Percentiles rank a stretch among this genome's conserved stretches.
These are phyloP conservation scores for Atrichornis clamosus DNA, from an alignment of 2,113 vertebrate genomes.

Conservation along the genomic window DNA sequence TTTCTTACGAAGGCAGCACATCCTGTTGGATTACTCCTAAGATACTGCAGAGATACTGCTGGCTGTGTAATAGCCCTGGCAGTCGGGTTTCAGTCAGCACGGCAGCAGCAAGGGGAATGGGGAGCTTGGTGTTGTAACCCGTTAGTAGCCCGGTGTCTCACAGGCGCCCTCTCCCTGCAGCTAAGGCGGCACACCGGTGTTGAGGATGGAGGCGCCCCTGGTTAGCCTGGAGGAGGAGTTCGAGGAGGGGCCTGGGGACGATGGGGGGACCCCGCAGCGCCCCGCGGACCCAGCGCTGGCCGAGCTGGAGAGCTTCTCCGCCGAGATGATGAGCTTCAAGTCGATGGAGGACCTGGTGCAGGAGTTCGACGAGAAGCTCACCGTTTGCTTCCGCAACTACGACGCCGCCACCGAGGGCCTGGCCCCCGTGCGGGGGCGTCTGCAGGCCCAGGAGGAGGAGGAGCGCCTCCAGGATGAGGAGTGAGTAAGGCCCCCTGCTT, in stretches of 20 bases:
- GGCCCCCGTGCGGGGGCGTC: constrained; percentile 12
- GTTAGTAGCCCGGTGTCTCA: background rate
- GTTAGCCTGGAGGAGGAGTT: constrained; percentile 65
- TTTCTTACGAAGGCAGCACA: background rate
- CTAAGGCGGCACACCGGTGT: rapidly evolving
- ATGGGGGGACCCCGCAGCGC: background rate
- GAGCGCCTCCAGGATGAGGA: constrained; percentile 61
- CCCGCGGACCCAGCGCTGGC: background rate
- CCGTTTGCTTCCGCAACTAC: constrained; percentile 63
- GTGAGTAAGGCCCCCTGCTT: constrained; percentile 10
- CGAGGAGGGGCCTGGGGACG: background rate
- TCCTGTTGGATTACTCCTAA: background rate
- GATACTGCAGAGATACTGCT: background rate
- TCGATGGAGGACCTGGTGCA: constrained; percentile 65
- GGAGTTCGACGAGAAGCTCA: constrained; percentile 61
- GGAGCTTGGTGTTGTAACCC: background rate
- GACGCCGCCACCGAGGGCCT: constrained; percentile 45
- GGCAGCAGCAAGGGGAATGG: rapidly evolving
- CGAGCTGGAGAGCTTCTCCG: constrained; percentile 53
- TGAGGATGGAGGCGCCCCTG: constrained; percentile 53
- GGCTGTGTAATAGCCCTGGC: background rate
- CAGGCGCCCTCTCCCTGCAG: background rate
- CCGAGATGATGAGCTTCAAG: constrained; percentile 66
- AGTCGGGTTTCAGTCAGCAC: rapidly evolving
- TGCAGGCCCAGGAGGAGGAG: constrained; percentile 54